Percentiles rank a stretch among this genome's conserved stretches.
phyloP scores from a whole-genome alignment of 2,797 vertebrate genomes.

The Onychomys arenicola region DNA sequence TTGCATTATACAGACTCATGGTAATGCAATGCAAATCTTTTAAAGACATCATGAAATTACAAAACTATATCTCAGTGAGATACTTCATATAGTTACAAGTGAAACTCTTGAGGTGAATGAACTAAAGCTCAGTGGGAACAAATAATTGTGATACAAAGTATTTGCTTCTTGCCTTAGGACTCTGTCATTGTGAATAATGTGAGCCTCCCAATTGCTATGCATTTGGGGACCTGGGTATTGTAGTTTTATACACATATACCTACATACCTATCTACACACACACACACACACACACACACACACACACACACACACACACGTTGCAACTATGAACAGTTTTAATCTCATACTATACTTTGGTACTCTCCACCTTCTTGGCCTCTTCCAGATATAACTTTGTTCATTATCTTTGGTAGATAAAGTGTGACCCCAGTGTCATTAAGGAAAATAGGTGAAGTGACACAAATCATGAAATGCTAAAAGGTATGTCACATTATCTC shows the following conservation, averaged over 20 bases:
- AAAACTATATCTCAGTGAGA: not conserved
- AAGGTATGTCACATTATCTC: conserved; percentile 78
- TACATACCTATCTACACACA: not conserved
- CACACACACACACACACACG: no score
- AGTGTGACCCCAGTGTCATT: conserved; percentile 75
- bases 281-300: not conserved
- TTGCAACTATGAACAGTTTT: conserved; percentile 35
- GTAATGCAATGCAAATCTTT: not conserved
- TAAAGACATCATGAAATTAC: not conserved
- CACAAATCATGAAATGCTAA: conserved; percentile 73
- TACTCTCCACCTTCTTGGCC: conserved; percentile 30
- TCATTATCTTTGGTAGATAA: conserved; percentile 54
- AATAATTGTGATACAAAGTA: not conserved
- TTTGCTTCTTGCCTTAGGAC: not conserved
- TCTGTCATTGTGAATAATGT: not conserved
- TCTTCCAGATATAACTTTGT: conserved; percentile 56
- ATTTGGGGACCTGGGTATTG: not conserved
- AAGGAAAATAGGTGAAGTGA: conserved; percentile 69
- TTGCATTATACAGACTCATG: not conserved
- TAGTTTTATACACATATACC: not conserved
- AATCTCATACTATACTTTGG: conserved; percentile 54
- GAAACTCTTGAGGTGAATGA: not conserved
- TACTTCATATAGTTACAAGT: not conserved
- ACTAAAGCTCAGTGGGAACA: not conserved
- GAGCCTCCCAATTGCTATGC: not conserved